A percentile compares a stretch with the other conserved stretches of the same genome.
phyloP scores from a whole-genome alignment of 2,797 vertebrate species.

The Gallinago nigripennis region DNA sequence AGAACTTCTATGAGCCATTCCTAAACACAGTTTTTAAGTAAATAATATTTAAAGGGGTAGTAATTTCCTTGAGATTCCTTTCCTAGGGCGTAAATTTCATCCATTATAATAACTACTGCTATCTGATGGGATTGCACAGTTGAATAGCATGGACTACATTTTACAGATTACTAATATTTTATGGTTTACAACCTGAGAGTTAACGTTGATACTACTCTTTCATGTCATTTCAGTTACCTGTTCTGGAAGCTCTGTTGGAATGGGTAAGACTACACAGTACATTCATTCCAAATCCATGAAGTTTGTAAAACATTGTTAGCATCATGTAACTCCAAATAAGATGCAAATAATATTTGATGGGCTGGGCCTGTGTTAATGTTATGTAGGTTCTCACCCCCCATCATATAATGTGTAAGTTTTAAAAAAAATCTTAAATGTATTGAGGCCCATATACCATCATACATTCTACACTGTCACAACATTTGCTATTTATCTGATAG shows the following conservation, averaged over 20 bases:
- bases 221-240: constrained; percentile 85
- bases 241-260: constrained; percentile 83
- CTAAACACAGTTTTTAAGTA: not conserved
- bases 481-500: not conserved
- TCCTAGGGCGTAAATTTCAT: not conserved
- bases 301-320: not conserved
- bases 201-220: not conserved
- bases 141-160: not conserved
- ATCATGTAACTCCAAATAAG: not conserved
- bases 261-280: constrained; percentile 79
- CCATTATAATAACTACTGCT: not conserved
- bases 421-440: not conserved
- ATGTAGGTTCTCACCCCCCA: not conserved
- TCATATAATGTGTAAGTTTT: not conserved
- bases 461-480: not conserved
- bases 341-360: not conserved
- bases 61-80: not conserved
- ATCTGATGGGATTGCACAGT: not conserved
- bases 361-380: not conserved
- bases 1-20: not conserved
- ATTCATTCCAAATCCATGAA: not conserved
- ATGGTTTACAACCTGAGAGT: not conserved
- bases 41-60: not conserved
- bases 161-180: not conserved
- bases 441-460: not conserved